These are phyloP conservation scores for Andrena hattorfiana DNA, from an alignment of 2,888 invertebrate species.

Conservation along the genomic window DNA sequence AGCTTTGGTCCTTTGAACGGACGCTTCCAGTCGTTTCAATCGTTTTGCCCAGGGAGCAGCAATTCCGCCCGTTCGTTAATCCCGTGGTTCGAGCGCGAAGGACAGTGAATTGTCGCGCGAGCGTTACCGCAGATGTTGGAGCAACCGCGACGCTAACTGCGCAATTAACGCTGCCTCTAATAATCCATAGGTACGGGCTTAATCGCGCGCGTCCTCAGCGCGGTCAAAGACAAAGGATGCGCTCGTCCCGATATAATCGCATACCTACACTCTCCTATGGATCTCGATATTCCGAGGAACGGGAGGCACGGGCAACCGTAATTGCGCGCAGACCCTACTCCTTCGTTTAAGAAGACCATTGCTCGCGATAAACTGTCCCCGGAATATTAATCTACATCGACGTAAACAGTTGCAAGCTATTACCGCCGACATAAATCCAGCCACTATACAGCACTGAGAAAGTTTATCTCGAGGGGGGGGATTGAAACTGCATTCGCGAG, in stretches of 20 bases:
- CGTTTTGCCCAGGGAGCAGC: not conserved
- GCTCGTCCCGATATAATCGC: slow-evolving; percentile 10
- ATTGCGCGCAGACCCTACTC: not conserved
- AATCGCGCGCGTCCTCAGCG: slow-evolving; percentile 41
- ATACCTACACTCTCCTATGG: not conserved
- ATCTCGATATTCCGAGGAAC: not conserved
- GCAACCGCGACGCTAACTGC: slow-evolving; percentile 10
- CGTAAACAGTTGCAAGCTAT: not conserved
- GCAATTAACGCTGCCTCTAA: slow-evolving; percentile 44
- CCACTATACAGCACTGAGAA: not conserved
- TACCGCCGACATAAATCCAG: not conserved
- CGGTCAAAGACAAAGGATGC: slow-evolving; percentile 52
- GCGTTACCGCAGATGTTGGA: not conserved
- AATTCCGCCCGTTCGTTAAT: not conserved
- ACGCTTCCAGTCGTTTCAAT: not conserved
- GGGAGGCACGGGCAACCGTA: not conserved
- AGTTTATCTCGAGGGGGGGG: not conserved
- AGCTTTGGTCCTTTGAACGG: not conserved
- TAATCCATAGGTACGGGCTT: slow-evolving; percentile 46
- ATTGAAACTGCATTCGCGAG: not conserved
- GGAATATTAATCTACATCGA: too few species aligned
- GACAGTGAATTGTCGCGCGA: not conserved
- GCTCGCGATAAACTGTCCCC: not conserved
- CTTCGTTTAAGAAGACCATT: not conserved
- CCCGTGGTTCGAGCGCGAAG: not conserved